Conservation (phyloP, 2,888 invertebrate genomes). For the Chymomyza caudatula region DNA sequence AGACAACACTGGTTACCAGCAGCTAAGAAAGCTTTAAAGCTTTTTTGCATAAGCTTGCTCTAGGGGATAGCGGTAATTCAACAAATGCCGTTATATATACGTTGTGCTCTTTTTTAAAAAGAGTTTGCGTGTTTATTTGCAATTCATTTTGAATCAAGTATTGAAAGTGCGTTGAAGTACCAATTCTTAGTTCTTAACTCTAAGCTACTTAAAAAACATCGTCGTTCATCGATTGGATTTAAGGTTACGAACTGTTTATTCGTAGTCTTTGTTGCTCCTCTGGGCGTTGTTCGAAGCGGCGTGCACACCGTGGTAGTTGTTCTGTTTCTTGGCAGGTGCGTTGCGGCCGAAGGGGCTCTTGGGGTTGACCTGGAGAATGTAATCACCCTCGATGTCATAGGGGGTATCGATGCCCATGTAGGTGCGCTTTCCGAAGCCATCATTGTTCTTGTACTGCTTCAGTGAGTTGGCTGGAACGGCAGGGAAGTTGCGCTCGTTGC, state of each 20-base stretch:
- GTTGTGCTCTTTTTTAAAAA: conserved; percentile 11
- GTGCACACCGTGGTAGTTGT: conserved; percentile 57
- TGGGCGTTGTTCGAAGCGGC: conserved; percentile 31
- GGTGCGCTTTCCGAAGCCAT: conserved; percentile 68
- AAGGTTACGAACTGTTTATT: background rate
- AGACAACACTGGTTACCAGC: too few relatives aligned
- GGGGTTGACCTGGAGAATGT: conserved; percentile 73
- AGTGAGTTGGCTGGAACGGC: conserved; percentile 72
- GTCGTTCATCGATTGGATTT: background rate
- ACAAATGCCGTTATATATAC: conserved; percentile 2
- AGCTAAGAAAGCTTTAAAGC: background rate
- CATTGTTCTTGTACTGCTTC: conserved; percentile 67
- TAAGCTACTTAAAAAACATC: background rate
- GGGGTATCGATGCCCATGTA: conserved; percentile 74
- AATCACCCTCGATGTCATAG: conserved; percentile 71
- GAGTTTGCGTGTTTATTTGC: conserved; percentile 35
- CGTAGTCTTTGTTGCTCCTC: conserved; percentile 6
- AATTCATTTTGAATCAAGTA: conserved; percentile 16
- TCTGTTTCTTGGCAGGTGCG: conserved; percentile 63
- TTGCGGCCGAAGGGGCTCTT: conserved; percentile 73
- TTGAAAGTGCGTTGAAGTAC: background rate
- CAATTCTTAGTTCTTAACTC: conserved; percentile 5
- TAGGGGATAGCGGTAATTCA: conserved; percentile 15
- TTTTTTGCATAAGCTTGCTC: conserved; percentile 6
- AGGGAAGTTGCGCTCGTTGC: conserved; percentile 75